A percentile compares a stretch with the other conserved stretches of the same genome.
Evolutionary conservation across 2,113 vertebrate genomes (phyloP).

Genomic region (Cinclus cinclus): DNA sequence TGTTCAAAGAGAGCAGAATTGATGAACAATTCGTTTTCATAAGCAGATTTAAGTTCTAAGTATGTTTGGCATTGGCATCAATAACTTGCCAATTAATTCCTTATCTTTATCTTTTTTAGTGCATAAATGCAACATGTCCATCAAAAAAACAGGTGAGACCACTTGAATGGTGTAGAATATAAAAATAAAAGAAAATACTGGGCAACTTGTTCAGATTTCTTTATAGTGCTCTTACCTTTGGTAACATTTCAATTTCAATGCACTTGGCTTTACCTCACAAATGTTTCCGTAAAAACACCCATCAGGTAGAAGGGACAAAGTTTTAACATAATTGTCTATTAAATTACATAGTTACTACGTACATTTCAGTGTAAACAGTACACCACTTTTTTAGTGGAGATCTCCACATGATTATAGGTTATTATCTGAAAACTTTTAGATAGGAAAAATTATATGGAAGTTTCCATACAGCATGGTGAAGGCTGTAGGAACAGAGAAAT

Average conservation of each 20-base stretch:
- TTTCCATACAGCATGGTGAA: background rate
- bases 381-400: background rate
- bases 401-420: background rate
- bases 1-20: background rate
- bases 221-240: background rate
- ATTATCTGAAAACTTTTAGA: background rate
- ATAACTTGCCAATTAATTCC: background rate
- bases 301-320: background rate
- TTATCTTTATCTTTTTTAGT: background rate
- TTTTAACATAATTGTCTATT: background rate
- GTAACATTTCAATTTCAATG: background rate
- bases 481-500: background rate
- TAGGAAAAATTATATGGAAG: background rate
- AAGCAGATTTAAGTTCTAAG: background rate
- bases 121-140: background rate
- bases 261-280: background rate
- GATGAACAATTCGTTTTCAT: background rate
- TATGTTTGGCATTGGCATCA: background rate
- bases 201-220: background rate
- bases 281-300: background rate
- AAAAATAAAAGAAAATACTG: background rate
- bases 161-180: background rate
- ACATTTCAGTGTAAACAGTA: background rate
- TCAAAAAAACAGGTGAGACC: background rate
- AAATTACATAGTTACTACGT: fast-evolving